Evolutionary conservation across 1,140 invertebrate genomes (phyloP), one percentile per base, ranked within the genome.

Genomic region (Drosophila kepulauana): DNA sequence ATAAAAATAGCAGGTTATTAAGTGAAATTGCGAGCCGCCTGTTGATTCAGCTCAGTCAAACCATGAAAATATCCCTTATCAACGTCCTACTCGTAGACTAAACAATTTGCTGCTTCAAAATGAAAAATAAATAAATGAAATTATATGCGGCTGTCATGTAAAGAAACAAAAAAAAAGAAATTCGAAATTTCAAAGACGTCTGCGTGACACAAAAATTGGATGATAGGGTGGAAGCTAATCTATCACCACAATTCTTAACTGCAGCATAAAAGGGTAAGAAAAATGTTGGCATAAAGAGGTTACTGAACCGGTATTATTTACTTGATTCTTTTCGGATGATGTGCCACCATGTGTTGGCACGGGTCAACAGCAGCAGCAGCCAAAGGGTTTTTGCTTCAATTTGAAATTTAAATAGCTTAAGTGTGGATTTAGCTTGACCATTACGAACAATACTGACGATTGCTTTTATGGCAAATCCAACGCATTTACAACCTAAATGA

Each of bases 331-430:
- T 28, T 28, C 20, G 48, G 11, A 28, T 46, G 57, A 59, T 15
- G 8, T 61, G 35, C 41, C 46, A 43, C 41, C 46, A 43, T 41
- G 43, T 58, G 15, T 46, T 48, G 16, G 28, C 13, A 16, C 48
- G 30, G 28, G 33, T 62, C 43, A 56, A 45, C 13, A 15, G 74
- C 64, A 64, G 63, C 20, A 25, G 20, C 20, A 25, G 33, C 8
- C 35, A 30, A 78, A 75, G 63, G 56, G 74, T 54, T 79, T 25
- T 77, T 68, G 28, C 46, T 59, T 57, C 72, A 52, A 75, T 78
- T 75, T 78, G 70, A 70, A 81, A 86, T 81, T 86, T 75, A 78
- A 86, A 86, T 76, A 63, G 78, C 63, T 85, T 86, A 75, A 68
- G 65, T 71, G 30, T 61, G 62, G 70, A 78, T 67, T 69, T 65